phyloP scores from a whole-genome alignment of 2,797 vertebrate species.

The Betta splendens region DNA sequence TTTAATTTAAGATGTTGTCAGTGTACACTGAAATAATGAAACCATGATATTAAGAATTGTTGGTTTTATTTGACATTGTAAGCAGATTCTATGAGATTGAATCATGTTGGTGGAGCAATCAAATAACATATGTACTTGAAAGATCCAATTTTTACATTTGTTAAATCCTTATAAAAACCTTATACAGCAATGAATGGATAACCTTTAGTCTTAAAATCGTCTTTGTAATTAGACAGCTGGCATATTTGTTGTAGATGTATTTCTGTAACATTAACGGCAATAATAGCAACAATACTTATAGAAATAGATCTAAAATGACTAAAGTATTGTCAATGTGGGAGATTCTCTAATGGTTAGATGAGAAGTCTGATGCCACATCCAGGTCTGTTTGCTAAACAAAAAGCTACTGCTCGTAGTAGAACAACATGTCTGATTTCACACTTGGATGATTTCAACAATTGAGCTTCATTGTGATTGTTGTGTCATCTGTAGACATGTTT shows the following conservation, averaged over 20 bases:
- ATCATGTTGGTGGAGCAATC: too few relatives aligned
- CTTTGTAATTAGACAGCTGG: background rate
- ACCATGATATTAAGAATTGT: too few relatives aligned
- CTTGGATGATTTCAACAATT: background rate
- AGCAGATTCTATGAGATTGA: too few relatives aligned
- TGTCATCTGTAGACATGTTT: background rate
- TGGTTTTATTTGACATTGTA: too few relatives aligned
- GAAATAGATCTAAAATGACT: background rate
- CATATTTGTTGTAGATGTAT: background rate
- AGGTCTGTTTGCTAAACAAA: background rate
- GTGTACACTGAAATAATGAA: too few relatives aligned
- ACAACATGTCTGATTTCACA: background rate
- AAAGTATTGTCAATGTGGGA: background rate
- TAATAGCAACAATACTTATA: background rate
- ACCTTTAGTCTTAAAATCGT: conserved; percentile 1
- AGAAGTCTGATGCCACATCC: background rate
- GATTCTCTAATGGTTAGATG: background rate
- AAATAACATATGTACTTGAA: too few relatives aligned
- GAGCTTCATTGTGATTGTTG: background rate
- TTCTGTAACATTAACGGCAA: background rate
- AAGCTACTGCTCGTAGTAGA: background rate
- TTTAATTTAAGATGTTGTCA: conserved; percentile 14
- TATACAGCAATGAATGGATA: too few relatives aligned
- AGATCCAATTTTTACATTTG: too few relatives aligned
- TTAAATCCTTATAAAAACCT: too few relatives aligned